phyloP scores from a whole-genome alignment of 2,797 vertebrate species.

The Myripristis murdjan region DNA sequence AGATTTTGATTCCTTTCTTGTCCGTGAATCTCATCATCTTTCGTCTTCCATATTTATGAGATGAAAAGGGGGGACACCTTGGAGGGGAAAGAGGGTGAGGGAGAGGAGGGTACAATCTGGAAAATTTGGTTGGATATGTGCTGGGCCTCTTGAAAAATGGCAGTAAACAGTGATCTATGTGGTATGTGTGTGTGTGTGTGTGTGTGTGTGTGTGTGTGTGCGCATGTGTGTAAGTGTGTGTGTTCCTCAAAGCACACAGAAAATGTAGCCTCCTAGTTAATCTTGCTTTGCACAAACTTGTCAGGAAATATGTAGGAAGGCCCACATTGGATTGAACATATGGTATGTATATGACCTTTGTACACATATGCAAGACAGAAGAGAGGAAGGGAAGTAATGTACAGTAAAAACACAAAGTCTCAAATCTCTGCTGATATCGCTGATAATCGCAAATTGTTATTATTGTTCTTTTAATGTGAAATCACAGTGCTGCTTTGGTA shows the following conservation, averaged over 20 bases:
- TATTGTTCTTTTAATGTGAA: slow-evolving; percentile 13
- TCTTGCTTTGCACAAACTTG: no score
- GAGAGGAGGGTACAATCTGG: slow-evolving; percentile 40
- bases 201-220: neutral
- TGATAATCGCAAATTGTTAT: slow-evolving; percentile 50
- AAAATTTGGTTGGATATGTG: neutral
- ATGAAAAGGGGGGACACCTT: slow-evolving; percentile 81
- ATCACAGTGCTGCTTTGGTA: no score
- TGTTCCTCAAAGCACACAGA: no score
- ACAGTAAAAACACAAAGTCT: slow-evolving; percentile 35
- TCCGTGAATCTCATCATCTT: slow-evolving; percentile 86
- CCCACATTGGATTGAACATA: no score
- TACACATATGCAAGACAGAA: no score
- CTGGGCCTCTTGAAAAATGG: neutral
- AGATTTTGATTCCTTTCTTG: slow-evolving; percentile 89
- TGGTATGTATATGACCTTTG: no score
- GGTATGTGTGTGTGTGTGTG: neutral
- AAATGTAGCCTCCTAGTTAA: no score
- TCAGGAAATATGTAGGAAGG: no score
- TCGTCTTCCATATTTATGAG: slow-evolving; percentile 89
- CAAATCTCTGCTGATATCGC: slow-evolving; percentile 43
- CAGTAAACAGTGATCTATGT: slow-evolving; percentile 18
- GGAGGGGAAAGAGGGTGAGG: slow-evolving; percentile 48
- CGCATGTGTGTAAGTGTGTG: no score
- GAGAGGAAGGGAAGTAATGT: slow-evolving; percentile 26